phyloP scores from a whole-genome alignment of 37 sponge, comb jelly and placozoan species.

The Cladorhizidae sp. region DNA sequence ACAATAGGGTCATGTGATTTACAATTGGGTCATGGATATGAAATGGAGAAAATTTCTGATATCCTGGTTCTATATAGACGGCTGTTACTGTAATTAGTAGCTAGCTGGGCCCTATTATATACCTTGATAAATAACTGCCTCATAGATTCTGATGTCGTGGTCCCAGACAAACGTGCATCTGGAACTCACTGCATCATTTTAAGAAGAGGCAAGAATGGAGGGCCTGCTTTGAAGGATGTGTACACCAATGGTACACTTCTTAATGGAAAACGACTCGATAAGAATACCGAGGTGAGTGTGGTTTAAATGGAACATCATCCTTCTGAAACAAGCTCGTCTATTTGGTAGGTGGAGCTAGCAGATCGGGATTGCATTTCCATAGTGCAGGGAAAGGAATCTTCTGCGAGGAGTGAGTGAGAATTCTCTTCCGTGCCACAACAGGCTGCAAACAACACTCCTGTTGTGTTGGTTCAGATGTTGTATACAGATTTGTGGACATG shows the following conservation, averaged over 20 bases:
- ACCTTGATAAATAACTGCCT: no score
- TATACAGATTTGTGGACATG: constrained; percentile 15
- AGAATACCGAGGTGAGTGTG: constrained; percentile 3
- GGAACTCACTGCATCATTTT: constrained; percentile 59
- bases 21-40: no score
- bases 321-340: neutral
- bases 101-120: no score
- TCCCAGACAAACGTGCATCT: constrained; percentile 52
- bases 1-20: no score
- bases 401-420: constrained; percentile 17
- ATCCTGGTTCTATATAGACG: no score
- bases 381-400: constrained; percentile 27
- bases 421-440: no score
- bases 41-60: no score
- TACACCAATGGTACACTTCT: constrained; percentile 87
- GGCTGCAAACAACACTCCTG: no score
- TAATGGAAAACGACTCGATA: constrained; percentile 46
- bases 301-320: neutral
- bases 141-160: constrained; percentile 53
- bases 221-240: constrained; percentile 48
- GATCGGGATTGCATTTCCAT: constrained; percentile 33
- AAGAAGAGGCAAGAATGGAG: constrained; percentile 27
- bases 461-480: constrained; percentile 8
- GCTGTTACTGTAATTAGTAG: no score
- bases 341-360: constrained; percentile 30